A percentile compares a stretch with the other conserved stretches of the same genome.
Conservation (phyloP, 2,113 vertebrate species). For the Centropus unirufus region DNA sequence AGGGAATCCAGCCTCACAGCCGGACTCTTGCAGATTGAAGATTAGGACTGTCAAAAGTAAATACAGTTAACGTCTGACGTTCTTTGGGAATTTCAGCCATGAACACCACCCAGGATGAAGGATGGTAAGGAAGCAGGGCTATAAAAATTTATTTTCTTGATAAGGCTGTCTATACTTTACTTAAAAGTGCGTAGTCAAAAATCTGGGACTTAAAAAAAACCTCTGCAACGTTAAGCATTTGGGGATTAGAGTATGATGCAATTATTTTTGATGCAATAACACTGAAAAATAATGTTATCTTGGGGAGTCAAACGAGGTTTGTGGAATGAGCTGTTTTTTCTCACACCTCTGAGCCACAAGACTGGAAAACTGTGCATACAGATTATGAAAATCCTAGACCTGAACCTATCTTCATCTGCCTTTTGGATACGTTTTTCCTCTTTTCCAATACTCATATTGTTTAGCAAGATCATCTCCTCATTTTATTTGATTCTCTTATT, state of each 20-base stretch:
- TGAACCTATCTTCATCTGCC: not conserved
- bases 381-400: not conserved
- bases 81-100: not conserved
- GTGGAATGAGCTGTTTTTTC: not conserved
- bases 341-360: not conserved
- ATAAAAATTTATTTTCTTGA: not conserved
- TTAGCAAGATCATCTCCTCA: not conserved
- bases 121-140: not conserved
- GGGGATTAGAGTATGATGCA: no score
- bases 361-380: not conserved
- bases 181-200: not conserved
- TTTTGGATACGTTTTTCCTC: not conserved
- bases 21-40: not conserved
- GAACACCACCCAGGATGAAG: not conserved
- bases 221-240: not conserved
- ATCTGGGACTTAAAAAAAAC: not conserved
- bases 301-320: not conserved
- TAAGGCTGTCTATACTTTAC: not conserved
- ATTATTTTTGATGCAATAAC: not conserved
- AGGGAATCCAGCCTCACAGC: accelerated
- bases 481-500: not conserved
- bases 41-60: not conserved
- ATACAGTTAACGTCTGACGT: not conserved
- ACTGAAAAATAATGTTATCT: not conserved
- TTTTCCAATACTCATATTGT: not conserved